Evolutionary conservation across 37 sponge, comb jelly and placozoan species (phyloP).

Genomic region (Hormiphora californensis): DNA sequence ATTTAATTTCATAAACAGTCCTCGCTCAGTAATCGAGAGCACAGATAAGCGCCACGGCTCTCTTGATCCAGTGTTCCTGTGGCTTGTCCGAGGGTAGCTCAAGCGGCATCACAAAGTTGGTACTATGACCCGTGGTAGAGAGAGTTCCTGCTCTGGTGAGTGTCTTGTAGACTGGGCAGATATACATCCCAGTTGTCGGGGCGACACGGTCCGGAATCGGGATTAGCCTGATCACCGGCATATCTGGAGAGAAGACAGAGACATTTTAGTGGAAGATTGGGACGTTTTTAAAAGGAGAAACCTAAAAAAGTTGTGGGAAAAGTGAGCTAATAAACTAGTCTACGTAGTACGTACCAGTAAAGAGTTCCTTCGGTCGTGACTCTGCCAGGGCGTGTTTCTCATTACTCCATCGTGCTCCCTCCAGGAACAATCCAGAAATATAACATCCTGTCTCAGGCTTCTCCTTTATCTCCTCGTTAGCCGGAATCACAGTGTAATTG

Average conservation of each 20-base stretch:
- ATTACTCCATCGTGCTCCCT: slow-evolving; percentile 82
- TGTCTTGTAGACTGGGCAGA: slow-evolving; percentile 98
- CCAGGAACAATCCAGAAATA: slow-evolving; percentile 85
- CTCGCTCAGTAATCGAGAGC: slow-evolving; percentile 46
- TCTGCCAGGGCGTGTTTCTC: slow-evolving; percentile 68
- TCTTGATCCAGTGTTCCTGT: slow-evolving; percentile 91
- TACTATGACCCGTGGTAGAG: slow-evolving; percentile 61
- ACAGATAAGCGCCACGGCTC: slow-evolving; percentile 41
- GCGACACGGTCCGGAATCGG: slow-evolving; percentile 76
- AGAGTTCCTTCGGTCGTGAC: slow-evolving; percentile 91
- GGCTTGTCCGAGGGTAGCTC: slow-evolving; percentile 85
- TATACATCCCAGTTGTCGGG: slow-evolving; percentile 74
- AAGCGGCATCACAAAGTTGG: slow-evolving; percentile 85
- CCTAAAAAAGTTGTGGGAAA: too few species aligned
- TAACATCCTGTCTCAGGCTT: slow-evolving; percentile 91
- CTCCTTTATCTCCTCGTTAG: slow-evolving; percentile 57
- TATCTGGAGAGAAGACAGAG: slow-evolving; percentile 51
- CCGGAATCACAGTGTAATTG: slow-evolving; percentile 68
- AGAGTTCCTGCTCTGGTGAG: slow-evolving; percentile 86
- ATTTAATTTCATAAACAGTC: too few species aligned
- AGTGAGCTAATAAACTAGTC: too few species aligned
- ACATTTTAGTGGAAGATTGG: neutral
- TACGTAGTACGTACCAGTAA: slow-evolving; percentile 65
- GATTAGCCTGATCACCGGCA: slow-evolving; percentile 86
- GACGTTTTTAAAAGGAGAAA: neutral